Percentiles rank a stretch among this genome's conserved stretches.
phyloP scores from a whole-genome alignment of 2,797 vertebrate species.

The Prionace glauca region DNA sequence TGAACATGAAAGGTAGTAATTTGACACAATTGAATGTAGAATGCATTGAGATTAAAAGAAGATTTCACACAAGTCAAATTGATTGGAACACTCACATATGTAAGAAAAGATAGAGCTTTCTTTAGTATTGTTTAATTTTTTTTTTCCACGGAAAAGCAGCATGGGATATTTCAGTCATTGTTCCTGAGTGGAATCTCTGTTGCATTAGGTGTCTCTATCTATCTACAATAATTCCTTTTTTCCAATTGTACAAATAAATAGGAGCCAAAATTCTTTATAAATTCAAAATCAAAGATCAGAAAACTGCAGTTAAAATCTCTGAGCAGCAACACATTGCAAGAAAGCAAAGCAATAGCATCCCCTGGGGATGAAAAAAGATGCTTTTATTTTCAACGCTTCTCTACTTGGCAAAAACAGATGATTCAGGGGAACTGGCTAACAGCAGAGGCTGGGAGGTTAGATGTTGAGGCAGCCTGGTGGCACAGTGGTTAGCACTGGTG shows the following conservation, averaged over 20 bases:
- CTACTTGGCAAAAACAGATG: not conserved
- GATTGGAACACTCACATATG: too few relatives aligned
- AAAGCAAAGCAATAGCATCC: not conserved
- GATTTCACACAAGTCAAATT: too few relatives aligned
- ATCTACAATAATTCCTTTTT: not conserved
- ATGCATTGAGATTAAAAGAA: too few relatives aligned
- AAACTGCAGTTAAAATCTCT: not conserved
- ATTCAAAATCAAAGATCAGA: not conserved
- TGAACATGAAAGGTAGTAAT: too few relatives aligned
- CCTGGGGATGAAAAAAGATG: not conserved
- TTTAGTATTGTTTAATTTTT: too few relatives aligned
- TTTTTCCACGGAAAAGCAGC: too few relatives aligned
- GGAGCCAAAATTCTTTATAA: not conserved
- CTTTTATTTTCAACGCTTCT: not conserved
- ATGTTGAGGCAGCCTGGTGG: too few relatives aligned
- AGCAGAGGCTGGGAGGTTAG: not conserved
- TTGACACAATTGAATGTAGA: too few relatives aligned
- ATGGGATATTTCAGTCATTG: not conserved
- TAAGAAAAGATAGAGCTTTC: too few relatives aligned
- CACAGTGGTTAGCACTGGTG: too few relatives aligned
- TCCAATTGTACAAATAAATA: not conserved
- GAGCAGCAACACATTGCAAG: not conserved
- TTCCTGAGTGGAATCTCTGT: not conserved
- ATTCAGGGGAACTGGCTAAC: not conserved
- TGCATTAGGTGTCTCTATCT: not conserved